Evolutionary conservation across 2,113 vertebrate species (phyloP).

Genomic region (Toxostoma redivivum): DNA sequence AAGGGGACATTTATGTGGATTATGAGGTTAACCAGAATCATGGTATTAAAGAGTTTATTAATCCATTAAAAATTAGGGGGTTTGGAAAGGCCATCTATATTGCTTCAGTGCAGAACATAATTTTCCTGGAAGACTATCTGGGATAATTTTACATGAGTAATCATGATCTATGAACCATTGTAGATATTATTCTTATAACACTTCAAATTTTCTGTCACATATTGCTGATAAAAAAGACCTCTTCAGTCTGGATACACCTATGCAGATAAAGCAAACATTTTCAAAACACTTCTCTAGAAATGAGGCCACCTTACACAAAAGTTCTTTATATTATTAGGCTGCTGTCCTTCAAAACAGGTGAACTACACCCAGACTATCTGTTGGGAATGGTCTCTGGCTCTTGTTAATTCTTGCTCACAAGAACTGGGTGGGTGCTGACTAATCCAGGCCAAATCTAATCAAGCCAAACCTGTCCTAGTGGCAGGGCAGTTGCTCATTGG

Average conservation of each 20-base stretch:
- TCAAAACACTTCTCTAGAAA: not conserved
- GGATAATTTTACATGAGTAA: not conserved
- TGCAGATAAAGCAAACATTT: not conserved
- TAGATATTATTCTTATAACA: not conserved
- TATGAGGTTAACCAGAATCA: not conserved
- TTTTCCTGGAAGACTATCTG: not conserved
- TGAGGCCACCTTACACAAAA: not conserved
- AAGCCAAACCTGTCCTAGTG: not conserved
- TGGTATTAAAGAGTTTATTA: not conserved
- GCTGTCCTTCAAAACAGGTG: not conserved
- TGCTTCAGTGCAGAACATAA: not conserved
- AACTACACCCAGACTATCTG: accelerated
- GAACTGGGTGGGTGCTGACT: not conserved
- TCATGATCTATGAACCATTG: not conserved
- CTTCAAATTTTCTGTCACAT: not conserved
- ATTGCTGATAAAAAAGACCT: not conserved
- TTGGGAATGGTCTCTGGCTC: not conserved
- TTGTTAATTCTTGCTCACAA: not conserved
- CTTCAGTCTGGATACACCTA: not conserved
- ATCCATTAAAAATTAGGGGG: not conserved
- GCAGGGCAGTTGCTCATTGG: not conserved
- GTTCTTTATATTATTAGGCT: not conserved
- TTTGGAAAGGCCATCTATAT: not conserved
- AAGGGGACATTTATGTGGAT: not conserved
- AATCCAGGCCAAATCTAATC: not conserved